Percentiles rank a stretch among this genome's conserved stretches.
Evolutionary conservation across 2,888 invertebrate genomes (phyloP).

Genomic region (Campaea margaritaria): DNA sequence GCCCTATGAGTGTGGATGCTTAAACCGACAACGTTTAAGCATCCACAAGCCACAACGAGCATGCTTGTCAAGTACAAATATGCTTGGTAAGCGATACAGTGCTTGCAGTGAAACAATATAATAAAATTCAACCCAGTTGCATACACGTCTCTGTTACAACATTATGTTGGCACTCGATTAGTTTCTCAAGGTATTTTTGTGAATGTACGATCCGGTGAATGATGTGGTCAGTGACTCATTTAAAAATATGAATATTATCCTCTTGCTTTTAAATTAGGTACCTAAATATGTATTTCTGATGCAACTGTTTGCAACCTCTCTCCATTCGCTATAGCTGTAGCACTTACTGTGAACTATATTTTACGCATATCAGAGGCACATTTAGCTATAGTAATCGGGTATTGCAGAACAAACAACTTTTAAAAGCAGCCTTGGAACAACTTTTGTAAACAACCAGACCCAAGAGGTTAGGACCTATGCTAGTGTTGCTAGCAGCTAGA

Average conservation of each 20-base stretch:
- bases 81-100: no score
- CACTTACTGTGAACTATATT: no score
- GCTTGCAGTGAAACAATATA: no score
- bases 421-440: conserved; percentile 23
- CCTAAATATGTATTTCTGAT: not conserved
- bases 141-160: no score
- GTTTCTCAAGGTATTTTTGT: not conserved
- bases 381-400: not conserved
- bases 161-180: not conserved
- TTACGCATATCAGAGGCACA: no score
- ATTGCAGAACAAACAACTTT: conserved; percentile 9
- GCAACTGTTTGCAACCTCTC: not conserved
- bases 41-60: no score
- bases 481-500: conserved; percentile 43
- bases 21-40: no score
- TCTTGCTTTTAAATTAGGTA: not conserved
- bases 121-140: no score
- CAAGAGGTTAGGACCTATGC: conserved; percentile 11
- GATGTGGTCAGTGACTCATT: not conserved
- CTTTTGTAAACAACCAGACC: conserved; percentile 6
- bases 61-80: no score
- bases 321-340: no score
- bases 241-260: no score
- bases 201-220: not conserved
- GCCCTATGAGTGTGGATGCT: no score